Conservation (phyloP, 1,140 invertebrate genomes). For the Anadara kagoshimensis region DNA sequence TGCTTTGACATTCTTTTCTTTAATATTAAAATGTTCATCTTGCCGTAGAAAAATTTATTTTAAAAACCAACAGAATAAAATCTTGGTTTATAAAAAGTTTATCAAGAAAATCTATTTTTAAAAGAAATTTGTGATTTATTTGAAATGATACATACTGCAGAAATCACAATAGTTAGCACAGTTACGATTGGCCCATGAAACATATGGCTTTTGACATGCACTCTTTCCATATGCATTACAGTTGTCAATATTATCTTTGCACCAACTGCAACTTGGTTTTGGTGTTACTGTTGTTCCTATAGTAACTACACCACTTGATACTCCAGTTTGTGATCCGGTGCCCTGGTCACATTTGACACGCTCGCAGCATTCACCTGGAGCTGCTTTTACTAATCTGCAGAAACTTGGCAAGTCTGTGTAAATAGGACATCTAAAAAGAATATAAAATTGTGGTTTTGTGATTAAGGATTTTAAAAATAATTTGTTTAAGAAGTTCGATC, state of each 20-base stretch:
- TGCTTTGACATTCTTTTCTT: no score
- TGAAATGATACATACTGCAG: conserved; percentile 39
- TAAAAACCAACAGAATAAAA: neutral
- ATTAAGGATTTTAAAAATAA: neutral
- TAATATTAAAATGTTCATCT: neutral
- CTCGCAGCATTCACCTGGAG: conserved; percentile 31
- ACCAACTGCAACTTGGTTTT: conserved; percentile 31
- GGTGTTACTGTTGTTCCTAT: conserved; percentile 9
- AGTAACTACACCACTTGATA: neutral
- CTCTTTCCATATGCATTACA: conserved; percentile 40
- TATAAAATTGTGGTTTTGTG: neutral
- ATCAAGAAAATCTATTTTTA: neutral
- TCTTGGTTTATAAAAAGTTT: neutral
- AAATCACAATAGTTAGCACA: conserved; percentile 50
- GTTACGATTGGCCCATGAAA: conserved; percentile 51
- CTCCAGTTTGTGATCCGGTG: neutral
- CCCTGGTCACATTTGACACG: conserved; percentile 6
- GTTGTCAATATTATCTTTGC: conserved; percentile 44
- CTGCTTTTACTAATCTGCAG: conserved; percentile 39
- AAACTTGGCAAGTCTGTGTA: conserved; percentile 42
- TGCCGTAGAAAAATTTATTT: neutral
- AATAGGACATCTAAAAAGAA: conserved; percentile 44
- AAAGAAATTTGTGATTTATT: neutral
- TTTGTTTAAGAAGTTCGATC: no score
- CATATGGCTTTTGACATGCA: conserved; percentile 43